Evolutionary conservation across 2,888 invertebrate genomes (phyloP).

Genomic region (Embidobia sp.): DNA sequence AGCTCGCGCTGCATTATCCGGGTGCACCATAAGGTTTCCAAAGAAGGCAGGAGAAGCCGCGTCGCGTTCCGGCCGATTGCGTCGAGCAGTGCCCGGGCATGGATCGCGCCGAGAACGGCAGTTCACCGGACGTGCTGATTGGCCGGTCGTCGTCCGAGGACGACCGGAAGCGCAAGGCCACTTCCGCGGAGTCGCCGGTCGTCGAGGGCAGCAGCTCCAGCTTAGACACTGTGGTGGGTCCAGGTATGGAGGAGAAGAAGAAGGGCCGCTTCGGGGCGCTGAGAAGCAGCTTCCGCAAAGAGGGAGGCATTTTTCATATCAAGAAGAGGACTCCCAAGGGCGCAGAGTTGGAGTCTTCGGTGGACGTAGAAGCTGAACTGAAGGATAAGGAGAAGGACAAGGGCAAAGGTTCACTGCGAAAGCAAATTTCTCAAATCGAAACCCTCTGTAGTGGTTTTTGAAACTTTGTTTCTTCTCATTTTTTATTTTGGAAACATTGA

Average conservation of each 20-base stretch:
- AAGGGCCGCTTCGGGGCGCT: conserved; percentile 73
- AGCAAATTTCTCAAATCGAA: too few species aligned
- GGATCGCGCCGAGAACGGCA: conserved; percentile 74
- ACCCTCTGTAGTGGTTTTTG: too few species aligned
- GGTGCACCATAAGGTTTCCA: conserved; percentile 73
- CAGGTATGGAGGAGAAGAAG: conserved; percentile 59
- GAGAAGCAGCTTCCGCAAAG: conserved; percentile 74
- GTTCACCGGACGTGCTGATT: conserved; percentile 75
- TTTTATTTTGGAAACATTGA: too few species aligned
- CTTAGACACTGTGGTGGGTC: conserved; percentile 72
- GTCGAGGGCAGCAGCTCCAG: conserved; percentile 76
- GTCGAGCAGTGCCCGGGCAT: conserved; percentile 63
- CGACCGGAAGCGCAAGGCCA: conserved; percentile 67
- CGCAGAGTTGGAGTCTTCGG: conserved; percentile 64
- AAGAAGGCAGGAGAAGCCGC: conserved; percentile 71
- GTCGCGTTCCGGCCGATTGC: conserved; percentile 24
- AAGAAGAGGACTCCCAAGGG: conserved; percentile 68
- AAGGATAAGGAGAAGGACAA: conserved; percentile 26
- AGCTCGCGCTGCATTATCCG: conserved; percentile 65
- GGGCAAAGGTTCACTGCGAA: too few species aligned
- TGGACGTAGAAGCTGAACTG: conserved; percentile 57
- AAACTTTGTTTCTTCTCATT: too few species aligned
- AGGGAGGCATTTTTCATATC: conserved; percentile 74
- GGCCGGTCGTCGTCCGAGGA: conserved; percentile 75
- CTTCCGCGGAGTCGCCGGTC: conserved; percentile 70